Evolutionary conservation across 1,140 invertebrate species (phyloP).

Genomic region (Branchinecta lindahli): DNA sequence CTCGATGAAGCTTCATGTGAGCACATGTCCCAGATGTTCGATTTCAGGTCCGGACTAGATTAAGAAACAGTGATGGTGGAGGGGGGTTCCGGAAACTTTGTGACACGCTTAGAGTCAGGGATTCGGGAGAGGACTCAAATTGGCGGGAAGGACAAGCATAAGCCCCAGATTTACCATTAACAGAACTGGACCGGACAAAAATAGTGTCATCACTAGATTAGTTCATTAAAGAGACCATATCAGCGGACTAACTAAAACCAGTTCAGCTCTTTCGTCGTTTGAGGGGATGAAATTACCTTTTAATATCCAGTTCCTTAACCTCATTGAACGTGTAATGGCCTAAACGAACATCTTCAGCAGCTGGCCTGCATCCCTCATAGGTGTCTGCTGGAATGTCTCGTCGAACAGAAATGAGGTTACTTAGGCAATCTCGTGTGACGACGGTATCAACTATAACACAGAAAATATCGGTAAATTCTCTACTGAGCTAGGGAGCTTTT

Average conservation of each 20-base stretch:
- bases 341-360: conserved; percentile 56
- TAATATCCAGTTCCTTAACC: conserved; percentile 68
- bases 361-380: conserved; percentile 65
- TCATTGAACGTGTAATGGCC: conserved; percentile 74
- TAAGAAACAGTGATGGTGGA: no score
- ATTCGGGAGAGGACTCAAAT: no score
- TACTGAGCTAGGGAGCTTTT: no score
- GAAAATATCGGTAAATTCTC: no score
- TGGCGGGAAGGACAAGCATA: no score
- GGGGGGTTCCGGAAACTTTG: no score
- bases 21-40: no score
- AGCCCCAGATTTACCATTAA: no score
- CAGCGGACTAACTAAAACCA: background rate
- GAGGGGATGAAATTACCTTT: conserved; percentile 38
- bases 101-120: no score
- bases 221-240: background rate
- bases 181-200: background rate
- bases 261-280: background rate
- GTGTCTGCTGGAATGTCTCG: conserved; percentile 81
- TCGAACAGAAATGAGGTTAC: conserved; percentile 51
- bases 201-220: background rate
- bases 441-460: conserved; percentile 50
- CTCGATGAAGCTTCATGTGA: no score
- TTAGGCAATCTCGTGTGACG: conserved; percentile 71
- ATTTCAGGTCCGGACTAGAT: no score